Conservation (phyloP, 2,797 vertebrate species). For the Meda fulgida region DNA sequence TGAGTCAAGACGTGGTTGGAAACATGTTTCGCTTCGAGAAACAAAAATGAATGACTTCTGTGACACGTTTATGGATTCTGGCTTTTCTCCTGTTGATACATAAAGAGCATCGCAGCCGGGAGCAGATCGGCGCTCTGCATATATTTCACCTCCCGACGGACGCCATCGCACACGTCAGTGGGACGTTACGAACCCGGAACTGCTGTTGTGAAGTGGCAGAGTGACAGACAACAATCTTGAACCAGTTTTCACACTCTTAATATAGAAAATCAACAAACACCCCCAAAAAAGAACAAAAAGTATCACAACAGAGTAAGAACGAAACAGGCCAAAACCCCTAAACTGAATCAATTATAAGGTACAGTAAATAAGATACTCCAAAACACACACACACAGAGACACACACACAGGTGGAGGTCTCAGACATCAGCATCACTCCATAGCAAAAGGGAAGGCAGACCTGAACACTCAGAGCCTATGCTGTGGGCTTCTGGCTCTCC, state of each 20-base stretch:
- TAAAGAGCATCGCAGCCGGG: conserved; percentile 64
- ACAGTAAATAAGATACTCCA: conserved; percentile 65
- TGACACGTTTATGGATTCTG: conserved; percentile 63
- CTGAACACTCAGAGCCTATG: conserved; percentile 50
- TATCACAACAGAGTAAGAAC: conserved; percentile 62
- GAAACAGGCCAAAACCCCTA: conserved; percentile 63
- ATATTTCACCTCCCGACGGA: neutral
- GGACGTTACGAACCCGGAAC: conserved; percentile 44
- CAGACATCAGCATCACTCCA: conserved; percentile 60
- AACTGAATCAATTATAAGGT: conserved; percentile 66
- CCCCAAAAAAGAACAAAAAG: conserved; percentile 51
- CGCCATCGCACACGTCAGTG: conserved; percentile 33
- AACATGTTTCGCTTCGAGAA: conserved; percentile 32
- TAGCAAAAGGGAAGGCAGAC: conserved; percentile 56
- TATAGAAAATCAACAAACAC: conserved; percentile 38
- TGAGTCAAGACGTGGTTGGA: conserved; percentile 60
- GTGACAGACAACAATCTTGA: conserved; percentile 59
- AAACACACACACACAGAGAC: conserved; percentile 62
- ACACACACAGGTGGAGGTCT: conserved; percentile 59
- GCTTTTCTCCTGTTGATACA: conserved; percentile 71
- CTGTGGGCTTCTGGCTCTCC: conserved; percentile 50
- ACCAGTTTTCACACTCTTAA: conserved; percentile 64
- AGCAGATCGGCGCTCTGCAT: conserved; percentile 2
- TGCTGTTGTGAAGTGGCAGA: conserved; percentile 54
- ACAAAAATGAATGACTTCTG: conserved; percentile 35